Evolutionary conservation across 2,888 invertebrate species (phyloP), one percentile per base, ranked within the genome.

Genomic region (Trachelus tabidus): DNA sequence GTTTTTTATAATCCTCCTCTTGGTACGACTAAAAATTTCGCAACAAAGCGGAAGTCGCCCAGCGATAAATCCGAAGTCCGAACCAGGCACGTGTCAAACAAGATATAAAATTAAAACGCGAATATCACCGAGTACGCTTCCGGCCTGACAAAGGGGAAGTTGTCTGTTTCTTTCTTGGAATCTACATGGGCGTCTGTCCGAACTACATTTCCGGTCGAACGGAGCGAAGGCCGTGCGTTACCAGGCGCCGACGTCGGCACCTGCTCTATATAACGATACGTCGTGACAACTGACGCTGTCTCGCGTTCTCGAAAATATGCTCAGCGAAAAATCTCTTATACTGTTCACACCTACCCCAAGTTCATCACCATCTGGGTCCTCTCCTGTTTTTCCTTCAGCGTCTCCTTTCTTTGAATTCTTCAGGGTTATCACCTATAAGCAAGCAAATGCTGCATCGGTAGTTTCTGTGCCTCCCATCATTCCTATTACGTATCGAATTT

Each of bases 61-160:
- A 73, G 79, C 79, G 83, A 83, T 83, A 82, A 79, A 83, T 82
- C 78, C 75, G 37, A 77, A 79, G 77, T 82, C 77, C 79, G 78
- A 79, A 78, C 73, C 76, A 68, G 77, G 34, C 79, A 40, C 68
- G 23, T 68, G 76, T 79, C 68, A 76, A 76, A 79, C 73, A 73
- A 78, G 80, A 81, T 82, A 80, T 77, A 76, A 80, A 80, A 79
- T 80, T 81, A 79, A 77, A 69, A 71, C 75, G 78, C 34, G 78
- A 76, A 80, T 75, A 76, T 78, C 80, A 74, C 76, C 73, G 68
- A 75, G 68, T 34, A 15, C 12, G 73, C 37, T 82, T 82, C 82
- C 80, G 80, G 76, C 40, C 34, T 34, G 4, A 68, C 75, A 78
- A 79, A 75, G 76, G 82, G 82, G 71, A 71, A 71, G 71, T 71